These are phyloP conservation scores for Nomada ruficornis DNA, from an alignment of 2,888 invertebrate species.

Conservation along the genomic window DNA sequence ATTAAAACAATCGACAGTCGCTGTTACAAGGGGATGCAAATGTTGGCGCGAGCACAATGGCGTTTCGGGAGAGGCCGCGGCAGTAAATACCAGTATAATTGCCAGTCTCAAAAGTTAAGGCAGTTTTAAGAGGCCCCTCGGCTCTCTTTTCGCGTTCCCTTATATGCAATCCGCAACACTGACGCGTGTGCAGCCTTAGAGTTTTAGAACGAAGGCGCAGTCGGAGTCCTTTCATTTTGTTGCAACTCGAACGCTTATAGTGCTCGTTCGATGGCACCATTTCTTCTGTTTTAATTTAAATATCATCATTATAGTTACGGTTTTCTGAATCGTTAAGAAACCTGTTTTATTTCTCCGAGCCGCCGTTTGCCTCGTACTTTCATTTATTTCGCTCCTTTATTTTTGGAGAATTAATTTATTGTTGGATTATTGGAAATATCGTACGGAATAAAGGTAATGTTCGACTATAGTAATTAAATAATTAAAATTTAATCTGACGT, in stretches of 20 bases:
- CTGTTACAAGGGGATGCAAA: slow-evolving; percentile 78
- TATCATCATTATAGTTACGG: not conserved
- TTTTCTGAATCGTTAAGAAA: not conserved
- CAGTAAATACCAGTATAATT: slow-evolving; percentile 84
- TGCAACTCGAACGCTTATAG: not conserved
- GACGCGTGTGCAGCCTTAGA: slow-evolving; percentile 41
- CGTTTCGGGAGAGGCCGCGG: slow-evolving; percentile 74
- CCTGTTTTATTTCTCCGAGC: not conserved
- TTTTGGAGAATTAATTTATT: too few relatives aligned
- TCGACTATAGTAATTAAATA: too few relatives aligned
- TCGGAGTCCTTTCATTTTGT: slow-evolving; percentile 7
- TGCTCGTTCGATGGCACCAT: too few relatives aligned
- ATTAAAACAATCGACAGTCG: slow-evolving; percentile 83
- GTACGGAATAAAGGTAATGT: too few relatives aligned
- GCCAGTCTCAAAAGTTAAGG: slow-evolving; percentile 77
- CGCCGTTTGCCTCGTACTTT: too few relatives aligned
- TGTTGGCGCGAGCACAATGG: slow-evolving; percentile 81
- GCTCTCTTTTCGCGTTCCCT: slow-evolving; percentile 48
- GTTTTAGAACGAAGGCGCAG: slow-evolving; percentile 21
- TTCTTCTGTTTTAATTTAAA: not conserved
- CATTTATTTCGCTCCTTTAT: too few relatives aligned
- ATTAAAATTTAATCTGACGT: too few relatives aligned
- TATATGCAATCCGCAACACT: slow-evolving; percentile 50
- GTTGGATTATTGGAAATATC: too few relatives aligned
- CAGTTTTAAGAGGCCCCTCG: slow-evolving; percentile 61